Conservation (phyloP, 2,797 vertebrate species). For the Apodemus agrarius region DNA sequence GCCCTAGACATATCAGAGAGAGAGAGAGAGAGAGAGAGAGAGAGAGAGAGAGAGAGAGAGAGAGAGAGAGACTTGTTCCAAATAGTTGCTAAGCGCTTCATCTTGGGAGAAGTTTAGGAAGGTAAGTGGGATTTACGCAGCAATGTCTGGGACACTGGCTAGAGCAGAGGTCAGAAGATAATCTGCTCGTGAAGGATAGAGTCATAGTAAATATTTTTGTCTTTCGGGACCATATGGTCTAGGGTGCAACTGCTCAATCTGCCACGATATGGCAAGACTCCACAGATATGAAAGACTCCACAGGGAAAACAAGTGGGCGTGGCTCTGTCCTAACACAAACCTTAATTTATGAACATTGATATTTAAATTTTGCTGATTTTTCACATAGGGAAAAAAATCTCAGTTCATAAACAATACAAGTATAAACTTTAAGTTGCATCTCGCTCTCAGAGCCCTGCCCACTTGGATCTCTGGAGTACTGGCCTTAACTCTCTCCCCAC, state of each 20-base stretch:
- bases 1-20: background rate
- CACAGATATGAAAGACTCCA: background rate
- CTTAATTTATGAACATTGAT: background rate
- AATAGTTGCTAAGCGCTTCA: background rate
- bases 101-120: background rate
- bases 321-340: background rate
- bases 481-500: background rate
- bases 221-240: background rate
- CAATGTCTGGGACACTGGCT: background rate
- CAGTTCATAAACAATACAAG: background rate
- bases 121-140: background rate
- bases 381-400: background rate
- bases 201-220: background rate
- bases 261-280: rapidly evolving
- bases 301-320: background rate
- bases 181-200: background rate
- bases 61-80: background rate
- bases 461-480: background rate
- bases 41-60: background rate
- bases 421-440: background rate
- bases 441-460: no score
- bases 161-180: background rate
- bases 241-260: background rate
- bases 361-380: slow-evolving; percentile 33
- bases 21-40: background rate